phyloP scores from a whole-genome alignment of 2,888 invertebrate species.

The Cryptus viduatorius region DNA sequence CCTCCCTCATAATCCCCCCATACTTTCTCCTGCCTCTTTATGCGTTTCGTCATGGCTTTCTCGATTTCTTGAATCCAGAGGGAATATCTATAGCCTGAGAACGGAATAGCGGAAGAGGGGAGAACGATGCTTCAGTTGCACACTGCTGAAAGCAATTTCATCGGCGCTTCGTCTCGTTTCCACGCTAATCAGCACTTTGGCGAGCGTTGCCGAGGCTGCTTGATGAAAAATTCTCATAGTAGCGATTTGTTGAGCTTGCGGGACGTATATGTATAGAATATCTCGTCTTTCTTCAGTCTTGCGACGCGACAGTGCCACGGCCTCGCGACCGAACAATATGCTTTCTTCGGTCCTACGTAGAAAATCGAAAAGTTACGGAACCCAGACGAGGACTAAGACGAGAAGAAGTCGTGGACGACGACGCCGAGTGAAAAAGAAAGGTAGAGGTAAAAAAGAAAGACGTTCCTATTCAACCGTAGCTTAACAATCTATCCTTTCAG shows the following conservation, averaged over 20 bases:
- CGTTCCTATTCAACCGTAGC: slow-evolving; percentile 79
- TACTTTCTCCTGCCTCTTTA: slow-evolving; percentile 6
- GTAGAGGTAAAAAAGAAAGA: slow-evolving; percentile 76
- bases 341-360: slow-evolving; percentile 79
- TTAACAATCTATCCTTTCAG: slow-evolving; percentile 81
- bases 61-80: slow-evolving; percentile 44
- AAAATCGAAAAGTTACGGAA: slow-evolving; percentile 80
- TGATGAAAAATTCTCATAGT: slow-evolving; percentile 65
- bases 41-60: slow-evolving; percentile 25
- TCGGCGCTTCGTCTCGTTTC: slow-evolving; percentile 70
- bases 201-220: slow-evolving; percentile 71
- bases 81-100: slow-evolving; percentile 30
- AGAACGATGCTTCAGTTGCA: slow-evolving; percentile 32
- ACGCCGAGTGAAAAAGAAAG: slow-evolving; percentile 71
- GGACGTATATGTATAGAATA: slow-evolving; percentile 37
- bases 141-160: slow-evolving; percentile 72
- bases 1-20: not conserved
- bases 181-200: slow-evolving; percentile 80
- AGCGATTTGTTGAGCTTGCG: slow-evolving; percentile 47
- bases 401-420: slow-evolving; percentile 61
- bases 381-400: slow-evolving; percentile 68
- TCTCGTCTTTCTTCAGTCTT: slow-evolving; percentile 37
- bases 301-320: slow-evolving; percentile 43
- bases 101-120: not conserved
- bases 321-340: slow-evolving; percentile 78